phyloP scores from a whole-genome alignment of 1,140 invertebrate species.

The Coboldia fuscipes region DNA sequence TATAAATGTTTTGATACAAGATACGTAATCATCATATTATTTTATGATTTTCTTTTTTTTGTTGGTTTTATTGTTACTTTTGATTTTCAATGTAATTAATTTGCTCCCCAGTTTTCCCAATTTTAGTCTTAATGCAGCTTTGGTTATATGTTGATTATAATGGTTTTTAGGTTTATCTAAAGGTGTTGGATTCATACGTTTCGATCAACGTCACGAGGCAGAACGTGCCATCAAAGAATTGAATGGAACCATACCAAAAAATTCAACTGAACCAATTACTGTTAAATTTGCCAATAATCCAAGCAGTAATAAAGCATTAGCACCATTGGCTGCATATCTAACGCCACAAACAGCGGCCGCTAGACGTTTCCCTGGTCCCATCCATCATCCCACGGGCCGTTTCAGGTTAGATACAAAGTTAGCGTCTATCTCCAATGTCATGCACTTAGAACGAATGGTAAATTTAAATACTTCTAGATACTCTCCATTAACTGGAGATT shows the following conservation, averaged over 20 bases:
- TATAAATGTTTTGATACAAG: no score
- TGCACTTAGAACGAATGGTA: constrained; percentile 1
- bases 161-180: constrained; percentile 81
- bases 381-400: constrained; percentile 72
- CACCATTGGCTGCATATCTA: constrained; percentile 81
- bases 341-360: constrained; percentile 44
- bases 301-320: constrained; percentile 83
- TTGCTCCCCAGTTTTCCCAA: no score
- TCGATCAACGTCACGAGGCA: constrained; percentile 93
- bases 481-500: constrained; percentile 82
- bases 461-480: constrained; percentile 33
- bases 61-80: constrained; percentile 4
- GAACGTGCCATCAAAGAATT: constrained; percentile 94
- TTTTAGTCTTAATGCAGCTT: no score
- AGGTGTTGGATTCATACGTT: constrained; percentile 97
- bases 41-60: constrained; percentile 6
- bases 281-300: constrained; percentile 99
- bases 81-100: constrained; percentile 3
- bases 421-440: not conserved
- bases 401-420: constrained; percentile 49
- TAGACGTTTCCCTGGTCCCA: constrained; percentile 72
- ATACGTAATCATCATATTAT: no score
- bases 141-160: no score
- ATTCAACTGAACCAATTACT: constrained; percentile 89
- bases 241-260: constrained; percentile 91